These are phyloP conservation scores for Diarsia brunnea DNA, from an alignment of 2,888 invertebrate species.

Conservation along the genomic window DNA sequence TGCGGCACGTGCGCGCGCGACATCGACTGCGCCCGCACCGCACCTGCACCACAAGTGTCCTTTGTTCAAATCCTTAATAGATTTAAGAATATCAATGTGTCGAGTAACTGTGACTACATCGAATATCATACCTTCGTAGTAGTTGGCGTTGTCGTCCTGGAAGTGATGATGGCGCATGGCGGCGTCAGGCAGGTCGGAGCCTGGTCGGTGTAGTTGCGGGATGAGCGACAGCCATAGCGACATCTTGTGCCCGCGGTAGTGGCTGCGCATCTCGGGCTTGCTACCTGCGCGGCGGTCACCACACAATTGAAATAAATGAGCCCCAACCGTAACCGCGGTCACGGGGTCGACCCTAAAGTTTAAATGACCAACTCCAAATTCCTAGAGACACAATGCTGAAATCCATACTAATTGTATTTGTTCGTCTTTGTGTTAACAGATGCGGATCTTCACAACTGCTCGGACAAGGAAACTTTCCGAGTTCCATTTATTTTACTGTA, in stretches of 20 bases:
- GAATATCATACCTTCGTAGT: slow-evolving; percentile 93
- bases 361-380: slow-evolving; percentile 68
- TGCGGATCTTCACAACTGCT: slow-evolving; percentile 50
- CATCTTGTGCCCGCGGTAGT: slow-evolving; percentile 98
- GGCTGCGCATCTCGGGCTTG: slow-evolving; percentile 95
- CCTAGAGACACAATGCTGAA: slow-evolving; percentile 59
- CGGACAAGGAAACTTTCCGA: slow-evolving; percentile 44
- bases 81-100: not conserved
- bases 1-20: slow-evolving; percentile 92
- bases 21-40: slow-evolving; percentile 94
- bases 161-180: slow-evolving; percentile 97
- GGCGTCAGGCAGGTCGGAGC: slow-evolving; percentile 93
- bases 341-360: slow-evolving; percentile 76
- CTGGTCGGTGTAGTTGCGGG: slow-evolving; percentile 97
- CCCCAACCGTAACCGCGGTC: slow-evolving; percentile 64
- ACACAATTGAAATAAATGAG: slow-evolving; percentile 78
- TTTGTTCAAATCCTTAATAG: not conserved
- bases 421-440: slow-evolving; percentile 53
- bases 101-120: not conserved
- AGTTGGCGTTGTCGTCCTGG: slow-evolving; percentile 94
- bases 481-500: slow-evolving; percentile 45
- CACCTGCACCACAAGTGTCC: slow-evolving; percentile 88
- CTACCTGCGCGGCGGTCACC: slow-evolving; percentile 86
- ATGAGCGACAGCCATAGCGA: slow-evolving; percentile 97
- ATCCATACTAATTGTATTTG: slow-evolving; percentile 53